Evolutionary conservation across 2,113 vertebrate genomes (phyloP).

Genomic region (Otis tarda): DNA sequence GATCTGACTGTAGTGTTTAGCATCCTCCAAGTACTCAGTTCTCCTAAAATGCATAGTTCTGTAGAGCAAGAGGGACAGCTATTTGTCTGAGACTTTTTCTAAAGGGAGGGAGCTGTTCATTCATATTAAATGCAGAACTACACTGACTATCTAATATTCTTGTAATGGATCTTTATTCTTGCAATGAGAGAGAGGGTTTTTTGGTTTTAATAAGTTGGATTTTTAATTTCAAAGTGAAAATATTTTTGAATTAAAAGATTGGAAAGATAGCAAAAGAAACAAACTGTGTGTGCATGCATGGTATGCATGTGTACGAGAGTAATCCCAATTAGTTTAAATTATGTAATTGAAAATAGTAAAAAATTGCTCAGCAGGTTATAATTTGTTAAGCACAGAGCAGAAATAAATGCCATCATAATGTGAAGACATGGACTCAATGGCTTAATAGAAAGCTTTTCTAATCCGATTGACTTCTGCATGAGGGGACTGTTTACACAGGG

Average conservation of each 20-base stretch:
- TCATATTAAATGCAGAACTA: not conserved
- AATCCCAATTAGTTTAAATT: not conserved
- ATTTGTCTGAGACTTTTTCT: not conserved
- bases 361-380: not conserved
- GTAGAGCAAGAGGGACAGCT: not conserved
- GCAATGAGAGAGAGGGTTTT: not conserved
- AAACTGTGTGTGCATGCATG: accelerated
- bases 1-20: not conserved
- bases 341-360: not conserved
- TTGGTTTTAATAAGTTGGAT: not conserved
- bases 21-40: not conserved
- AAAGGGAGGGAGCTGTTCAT: not conserved
- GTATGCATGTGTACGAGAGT: not conserved
- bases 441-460: not conserved
- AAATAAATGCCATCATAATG: not conserved
- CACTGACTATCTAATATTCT: not conserved
- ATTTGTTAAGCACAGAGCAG: not conserved
- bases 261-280: not conserved
- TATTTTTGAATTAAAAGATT: not conserved
- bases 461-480: not conserved
- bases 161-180: not conserved
- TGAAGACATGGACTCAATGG: not conserved
- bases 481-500: not conserved
- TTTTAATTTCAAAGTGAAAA: not conserved
- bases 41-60: not conserved